Base-by-base conservation (phyloP, 2,888 invertebrate species). In the Callyntrura guangdongensis region DNA sequence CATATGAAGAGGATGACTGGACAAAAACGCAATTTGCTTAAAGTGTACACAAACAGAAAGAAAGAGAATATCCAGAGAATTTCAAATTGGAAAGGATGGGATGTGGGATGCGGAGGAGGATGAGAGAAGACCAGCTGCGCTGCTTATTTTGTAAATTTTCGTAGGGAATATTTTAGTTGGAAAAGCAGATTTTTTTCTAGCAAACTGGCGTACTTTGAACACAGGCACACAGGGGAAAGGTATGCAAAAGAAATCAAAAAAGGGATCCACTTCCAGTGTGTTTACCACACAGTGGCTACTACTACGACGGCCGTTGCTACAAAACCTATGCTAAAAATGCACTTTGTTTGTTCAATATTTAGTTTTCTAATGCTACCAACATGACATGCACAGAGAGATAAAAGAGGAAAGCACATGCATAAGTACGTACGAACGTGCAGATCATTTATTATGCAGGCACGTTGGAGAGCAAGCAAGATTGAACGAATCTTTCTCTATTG, bases 11-110 rank as follows among this genome's bases (percentile, higher is more conserved):
- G 84, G 89, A 89, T 89, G 89, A 89, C 89, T 89, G 89, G 89
- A 89, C 89, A 89, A 89, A 84, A 89, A 89, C 89, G 85, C 89
- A 89, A 89, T 89, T 89, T 89, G 89, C 89, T 64, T 85, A 89
- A 89, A 89, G 85, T 89, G 88, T 88, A 88, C 36, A 47, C 79
- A 74, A 47, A 79, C 64, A 79, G 20, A 27, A n/a, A 25, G 8
- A 72, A 11, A 64, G 82, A 64, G 79, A 85, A 79, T 64, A 89
- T 84, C 85, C 85, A 85, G 85, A 89, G 89, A 89, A 85, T 89
- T 89, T 79, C 67, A 61, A 89, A 85, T 89, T 84, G 53, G 84
- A 85, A 36, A 72, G 85, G 82, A 56, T n/a, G 64, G 84, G 67
- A 89, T 89, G 85, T 89, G 89, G 84, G 89, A 85, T 84, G 89